phyloP scores from a whole-genome alignment of 2,888 invertebrate species.

The Lumbricus terrestris region DNA sequence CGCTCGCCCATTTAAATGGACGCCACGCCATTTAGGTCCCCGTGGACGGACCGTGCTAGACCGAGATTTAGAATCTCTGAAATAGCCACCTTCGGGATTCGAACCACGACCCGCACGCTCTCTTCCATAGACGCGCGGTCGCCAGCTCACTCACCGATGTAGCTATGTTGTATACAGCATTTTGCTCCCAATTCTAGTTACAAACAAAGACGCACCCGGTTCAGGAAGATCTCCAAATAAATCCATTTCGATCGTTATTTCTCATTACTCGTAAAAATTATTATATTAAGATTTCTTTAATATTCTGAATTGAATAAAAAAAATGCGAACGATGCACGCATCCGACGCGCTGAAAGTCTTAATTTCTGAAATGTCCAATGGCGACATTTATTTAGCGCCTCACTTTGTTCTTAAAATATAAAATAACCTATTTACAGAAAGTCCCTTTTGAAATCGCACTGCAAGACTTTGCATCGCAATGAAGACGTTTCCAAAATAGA shows the following conservation, averaged over 20 bases:
- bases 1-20: too few species aligned
- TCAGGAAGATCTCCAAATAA: conserved; percentile 17
- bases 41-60: too few species aligned
- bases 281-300: not conserved
- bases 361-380: not conserved
- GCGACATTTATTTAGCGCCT: not conserved
- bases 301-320: not conserved
- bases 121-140: too few species aligned
- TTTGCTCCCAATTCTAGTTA: too few species aligned
- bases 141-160: too few species aligned
- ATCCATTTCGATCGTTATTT: not conserved
- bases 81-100: too few species aligned
- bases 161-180: too few species aligned
- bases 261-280: not conserved
- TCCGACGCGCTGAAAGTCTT: not conserved
- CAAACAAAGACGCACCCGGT: not conserved
- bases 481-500: not conserved
- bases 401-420: not conserved
- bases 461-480: not conserved
- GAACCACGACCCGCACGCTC: too few species aligned
- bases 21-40: too few species aligned
- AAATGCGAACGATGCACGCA: not conserved
- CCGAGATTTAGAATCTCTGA: too few species aligned
- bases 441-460: not conserved
- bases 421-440: not conserved